A percentile compares a stretch with the other conserved stretches of the same genome.
Conservation (phyloP, 2,797 vertebrate genomes). For the Lepidocolaptes lacrymiger region DNA sequence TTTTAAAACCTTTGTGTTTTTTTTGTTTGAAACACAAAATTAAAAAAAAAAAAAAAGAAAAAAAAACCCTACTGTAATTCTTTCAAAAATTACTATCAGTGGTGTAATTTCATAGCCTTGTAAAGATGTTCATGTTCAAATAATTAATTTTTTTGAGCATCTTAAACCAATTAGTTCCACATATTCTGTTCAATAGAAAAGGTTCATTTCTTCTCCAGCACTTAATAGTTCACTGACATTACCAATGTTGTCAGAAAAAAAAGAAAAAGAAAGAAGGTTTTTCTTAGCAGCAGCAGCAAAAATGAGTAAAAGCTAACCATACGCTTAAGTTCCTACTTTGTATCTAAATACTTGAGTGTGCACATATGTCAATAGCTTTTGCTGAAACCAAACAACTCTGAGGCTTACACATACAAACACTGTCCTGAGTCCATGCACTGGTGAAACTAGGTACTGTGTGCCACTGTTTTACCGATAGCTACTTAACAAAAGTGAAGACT, state of each 20-base stretch:
- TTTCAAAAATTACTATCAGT: background rate
- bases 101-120: background rate
- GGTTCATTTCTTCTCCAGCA: background rate
- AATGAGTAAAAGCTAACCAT: background rate
- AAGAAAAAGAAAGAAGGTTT: background rate
- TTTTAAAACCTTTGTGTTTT: fast-evolving
- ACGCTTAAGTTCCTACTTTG: background rate
- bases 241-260: background rate
- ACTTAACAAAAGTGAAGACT: background rate
- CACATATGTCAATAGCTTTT: background rate
- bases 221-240: background rate
- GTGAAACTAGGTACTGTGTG: background rate
- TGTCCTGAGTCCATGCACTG: background rate
- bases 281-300: background rate
- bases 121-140: background rate
- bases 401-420: background rate
- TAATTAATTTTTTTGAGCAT: background rate
- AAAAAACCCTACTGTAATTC: background rate
- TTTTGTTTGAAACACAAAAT: background rate
- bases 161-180: background rate
- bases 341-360: background rate
- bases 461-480: background rate
- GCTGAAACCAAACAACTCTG: background rate
- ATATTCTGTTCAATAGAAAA: background rate
- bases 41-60: background rate